A percentile compares a stretch with the other conserved stretches of the same genome.
phyloP scores from a whole-genome alignment of 2,888 invertebrate genomes.

The Archips crataeganus region DNA sequence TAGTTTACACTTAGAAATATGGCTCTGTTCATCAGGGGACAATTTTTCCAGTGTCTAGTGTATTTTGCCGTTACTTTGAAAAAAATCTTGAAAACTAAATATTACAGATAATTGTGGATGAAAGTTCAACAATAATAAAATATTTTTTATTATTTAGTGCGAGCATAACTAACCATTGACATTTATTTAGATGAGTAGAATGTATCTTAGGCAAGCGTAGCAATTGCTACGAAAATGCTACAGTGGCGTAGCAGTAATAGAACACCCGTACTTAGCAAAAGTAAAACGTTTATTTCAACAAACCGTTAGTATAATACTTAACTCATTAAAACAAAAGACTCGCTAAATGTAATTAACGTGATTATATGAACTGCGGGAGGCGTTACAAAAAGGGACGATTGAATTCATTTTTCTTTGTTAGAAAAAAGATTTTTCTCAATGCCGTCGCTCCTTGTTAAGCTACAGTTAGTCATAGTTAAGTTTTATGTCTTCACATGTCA shows the following conservation, averaged over 20 bases:
- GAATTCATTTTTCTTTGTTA: slow-evolving; percentile 2
- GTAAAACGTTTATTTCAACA: not conserved
- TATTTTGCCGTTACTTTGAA: no score
- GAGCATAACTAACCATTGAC: not conserved
- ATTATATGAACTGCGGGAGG: not conserved
- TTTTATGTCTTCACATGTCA: slow-evolving; percentile 70
- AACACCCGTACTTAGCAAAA: not conserved
- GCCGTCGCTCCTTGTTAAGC: slow-evolving; percentile 59
- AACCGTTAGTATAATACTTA: slow-evolving; percentile 9
- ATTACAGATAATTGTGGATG: no score
- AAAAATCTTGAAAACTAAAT: no score
- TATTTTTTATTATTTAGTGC: not conserved
- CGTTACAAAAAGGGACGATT: not conserved
- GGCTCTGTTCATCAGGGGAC: no score
- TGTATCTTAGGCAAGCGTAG: not conserved
- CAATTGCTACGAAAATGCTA: slow-evolving; percentile 9
- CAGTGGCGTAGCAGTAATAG: slow-evolving; percentile 21
- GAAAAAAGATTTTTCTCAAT: slow-evolving; percentile 1
- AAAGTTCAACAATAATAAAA: no score
- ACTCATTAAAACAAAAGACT: slow-evolving; percentile 23
- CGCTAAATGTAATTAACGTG: not conserved
- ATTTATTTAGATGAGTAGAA: not conserved
- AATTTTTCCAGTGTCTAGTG: no score
- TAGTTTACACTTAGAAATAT: no score
- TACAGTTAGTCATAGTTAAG: slow-evolving; percentile 54